Percentiles rank a stretch among this genome's conserved stretches.
These are phyloP conservation scores for Xenopus borealis DNA, from an alignment of 2,113 vertebrate species.

Conservation along the genomic window DNA sequence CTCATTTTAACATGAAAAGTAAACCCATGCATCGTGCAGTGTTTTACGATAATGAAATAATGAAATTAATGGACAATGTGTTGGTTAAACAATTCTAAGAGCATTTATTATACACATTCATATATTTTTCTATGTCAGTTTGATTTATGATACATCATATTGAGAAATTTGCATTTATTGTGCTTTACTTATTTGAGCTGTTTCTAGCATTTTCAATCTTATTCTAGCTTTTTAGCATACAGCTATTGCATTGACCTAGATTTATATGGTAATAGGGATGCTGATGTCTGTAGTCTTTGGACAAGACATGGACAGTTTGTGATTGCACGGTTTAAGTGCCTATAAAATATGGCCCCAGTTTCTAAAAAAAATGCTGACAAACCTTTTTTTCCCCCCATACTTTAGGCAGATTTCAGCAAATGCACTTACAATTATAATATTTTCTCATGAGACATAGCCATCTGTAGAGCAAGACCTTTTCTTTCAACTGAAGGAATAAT, in stretches of 20 bases:
- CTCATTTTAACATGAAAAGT: no score
- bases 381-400: slow-evolving; percentile 70
- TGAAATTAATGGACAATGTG: background rate
- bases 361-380: slow-evolving; percentile 78
- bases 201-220: slow-evolving; percentile 67
- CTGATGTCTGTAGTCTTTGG: slow-evolving; percentile 62
- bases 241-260: slow-evolving; percentile 73
- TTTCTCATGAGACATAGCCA: slow-evolving; percentile 58
- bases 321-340: slow-evolving; percentile 64
- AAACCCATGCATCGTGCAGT: no score
- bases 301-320: slow-evolving; percentile 62
- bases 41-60: no score
- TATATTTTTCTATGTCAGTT: slow-evolving; percentile 32
- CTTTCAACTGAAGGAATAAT: slow-evolving; percentile 29
- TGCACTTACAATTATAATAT: slow-evolving; percentile 65
- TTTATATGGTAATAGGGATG: slow-evolving; percentile 69
- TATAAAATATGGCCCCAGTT: slow-evolving; percentile 77
- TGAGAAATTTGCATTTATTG: slow-evolving; percentile 53
- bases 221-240: slow-evolving; percentile 60
- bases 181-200: slow-evolving; percentile 56
- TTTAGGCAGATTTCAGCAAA: slow-evolving; percentile 76
- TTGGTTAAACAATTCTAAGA: slow-evolving; percentile 10
- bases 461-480: slow-evolving; percentile 34
- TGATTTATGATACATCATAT: slow-evolving; percentile 36
- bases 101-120: slow-evolving; percentile 1